Base-by-base conservation (phyloP, 2,888 invertebrate genomes). In the Netelia virgata region DNA sequence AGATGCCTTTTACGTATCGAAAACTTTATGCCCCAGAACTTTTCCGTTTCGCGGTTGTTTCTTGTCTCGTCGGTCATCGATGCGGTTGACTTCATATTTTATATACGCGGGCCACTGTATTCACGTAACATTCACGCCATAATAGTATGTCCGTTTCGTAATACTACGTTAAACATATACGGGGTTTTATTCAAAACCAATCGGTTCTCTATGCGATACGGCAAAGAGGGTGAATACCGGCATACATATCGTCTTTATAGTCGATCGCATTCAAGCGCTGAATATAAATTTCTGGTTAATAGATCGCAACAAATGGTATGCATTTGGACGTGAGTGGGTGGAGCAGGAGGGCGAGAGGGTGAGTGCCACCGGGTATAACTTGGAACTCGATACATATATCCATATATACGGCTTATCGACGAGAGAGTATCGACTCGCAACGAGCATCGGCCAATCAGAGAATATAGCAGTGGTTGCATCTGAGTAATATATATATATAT, bases 261-360 rank as follows among this genome's bases (percentile, higher is more conserved):
- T 57, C 57, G 16, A 9, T 77, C 63, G 74, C 81, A 85, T 87
- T 87, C 74, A 83, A 87, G 68, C 77, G 86, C 85, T 87, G 87
- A 88, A 89, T 89, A 89, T 89, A 89, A 89, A 90, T 90, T 91
- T 88, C 87, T 88, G 86, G 87, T 89, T 89, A 90, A 90, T 91
- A 90, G 88, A 90, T 90, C 87, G 88, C 91, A 89, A 90, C 90
- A 90, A 91, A 90, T 86, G 87, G 76, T 74, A 77, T 70, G 79
- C 66, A 82, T 82, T 82, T 47, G 28, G 3, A 63, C n/a, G 8
- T 2, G 20, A 3, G 59, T 3, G 23, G 10, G 18, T 10, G 55
- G 18, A 20, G 55, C 36, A 36, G 16, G 57, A 16, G 9, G 9
- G 0, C 80, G 76, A 57, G 64, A 76, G 50, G 57, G 76, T 20